A percentile compares a stretch with the other conserved stretches of the same genome.
Evolutionary conservation across 2,797 vertebrate genomes (phyloP).

Genomic region (Antrozous pallidus): DNA sequence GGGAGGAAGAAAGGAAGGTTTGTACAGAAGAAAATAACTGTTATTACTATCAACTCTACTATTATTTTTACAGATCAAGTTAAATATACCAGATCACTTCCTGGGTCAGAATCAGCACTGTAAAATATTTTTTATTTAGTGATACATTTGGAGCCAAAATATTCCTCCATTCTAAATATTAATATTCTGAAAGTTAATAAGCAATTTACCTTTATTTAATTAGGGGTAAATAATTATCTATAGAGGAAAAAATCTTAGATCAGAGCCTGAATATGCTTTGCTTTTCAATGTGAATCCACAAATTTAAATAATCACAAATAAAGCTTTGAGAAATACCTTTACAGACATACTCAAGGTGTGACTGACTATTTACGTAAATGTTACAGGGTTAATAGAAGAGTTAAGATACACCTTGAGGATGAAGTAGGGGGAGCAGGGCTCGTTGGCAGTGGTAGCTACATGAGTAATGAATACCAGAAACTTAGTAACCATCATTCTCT

Average conservation of each 20-base stretch:
- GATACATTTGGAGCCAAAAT: background rate
- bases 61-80: background rate
- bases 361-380: background rate
- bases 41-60: background rate
- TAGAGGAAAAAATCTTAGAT: background rate
- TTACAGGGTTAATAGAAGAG: background rate
- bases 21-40: background rate
- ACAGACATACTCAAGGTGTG: background rate
- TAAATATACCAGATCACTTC: background rate
- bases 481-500: background rate
- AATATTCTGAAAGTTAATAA: background rate
- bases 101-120: background rate
- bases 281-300: background rate
- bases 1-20: background rate
- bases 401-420: background rate
- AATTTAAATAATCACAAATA: conserved; percentile 11
- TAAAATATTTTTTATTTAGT: background rate
- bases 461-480: background rate
- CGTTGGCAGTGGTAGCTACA: background rate
- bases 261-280: background rate
- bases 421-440: background rate
- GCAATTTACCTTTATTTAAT: background rate
- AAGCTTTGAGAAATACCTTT: background rate
- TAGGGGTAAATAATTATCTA: background rate
- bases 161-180: background rate